Base-by-base conservation (phyloP, 2,113 vertebrate species). In the Eptatretus burgeri region DNA sequence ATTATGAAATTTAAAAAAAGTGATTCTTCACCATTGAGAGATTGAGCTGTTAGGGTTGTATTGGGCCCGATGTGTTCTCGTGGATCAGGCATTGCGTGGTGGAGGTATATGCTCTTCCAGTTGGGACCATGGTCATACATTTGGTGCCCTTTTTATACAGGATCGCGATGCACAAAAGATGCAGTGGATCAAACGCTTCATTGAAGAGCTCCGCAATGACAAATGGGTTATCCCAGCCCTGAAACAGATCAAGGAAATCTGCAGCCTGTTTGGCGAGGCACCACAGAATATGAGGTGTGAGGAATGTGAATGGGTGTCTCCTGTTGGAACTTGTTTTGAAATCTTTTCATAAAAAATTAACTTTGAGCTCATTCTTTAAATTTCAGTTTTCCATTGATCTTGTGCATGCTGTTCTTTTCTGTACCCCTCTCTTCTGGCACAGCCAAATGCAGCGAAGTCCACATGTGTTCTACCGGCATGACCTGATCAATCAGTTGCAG, bases 201-300 rank as follows among this genome's bases (percentile, higher is more conserved):
- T 98, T 78, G 91, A 95, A 77, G 91, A 98, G 68, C 78, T 98
- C 71, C 85, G 91, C 73, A 98, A 98, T 73, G 91, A 95, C 74
- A 98, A 98, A 71, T 98, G 91, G 91, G 91, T 98, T 68, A 98
- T 98, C 70, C 91, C 91, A 68, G 91, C 91, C 68, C 74, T 98
- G 72, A 98, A 98, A 75, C 91, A 98, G 72, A 98, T 98, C 69
- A 80, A 88, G 76, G 91, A 98, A 80, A 98, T 98, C 69, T 98
- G 91, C 75, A 95, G 87, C 77, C 82, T 98, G 71, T 98, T 98
- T 78, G 89, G 87, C 70, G 91, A 98, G 80, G 89, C 91, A 53
- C 91, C 91, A 67, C 91, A 98, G 70, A 98, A 98, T 70, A 79
- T 98, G 66, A 95, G 89, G 91, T 95, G 79, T 41, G 27, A 41